These are phyloP conservation scores for Myocastor coypus DNA, from an alignment of 2,113 vertebrate species.

Conservation along the genomic window DNA sequence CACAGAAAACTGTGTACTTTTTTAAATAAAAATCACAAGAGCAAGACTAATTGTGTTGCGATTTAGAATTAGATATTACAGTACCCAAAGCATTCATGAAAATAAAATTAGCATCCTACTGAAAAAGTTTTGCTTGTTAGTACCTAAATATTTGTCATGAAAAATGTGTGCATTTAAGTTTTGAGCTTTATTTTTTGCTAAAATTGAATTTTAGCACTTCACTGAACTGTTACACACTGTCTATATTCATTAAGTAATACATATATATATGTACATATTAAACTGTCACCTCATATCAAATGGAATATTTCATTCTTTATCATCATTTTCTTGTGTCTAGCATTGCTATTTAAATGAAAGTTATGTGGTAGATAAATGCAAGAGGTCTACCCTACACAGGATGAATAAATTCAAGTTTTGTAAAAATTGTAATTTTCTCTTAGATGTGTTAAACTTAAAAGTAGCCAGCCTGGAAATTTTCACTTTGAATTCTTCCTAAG, in stretches of 20 bases:
- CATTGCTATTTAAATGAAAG: not conserved
- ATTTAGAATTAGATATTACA: not conserved
- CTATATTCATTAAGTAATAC: not conserved
- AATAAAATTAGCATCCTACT: conserved; percentile 22
- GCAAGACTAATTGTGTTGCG: not conserved
- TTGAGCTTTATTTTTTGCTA: not conserved
- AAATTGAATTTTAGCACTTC: too few species aligned
- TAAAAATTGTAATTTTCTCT: not conserved
- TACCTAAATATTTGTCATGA: not conserved
- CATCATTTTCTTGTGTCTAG: not conserved
- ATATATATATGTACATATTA: not conserved
- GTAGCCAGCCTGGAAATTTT: not conserved
- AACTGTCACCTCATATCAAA: not conserved
- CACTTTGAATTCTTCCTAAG: not conserved
- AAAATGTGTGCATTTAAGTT: conserved; percentile 10
- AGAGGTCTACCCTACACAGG: not conserved
- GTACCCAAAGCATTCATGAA: not conserved
- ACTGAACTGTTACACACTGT: not conserved
- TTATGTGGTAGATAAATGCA: not conserved
- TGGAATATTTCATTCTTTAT: not conserved
- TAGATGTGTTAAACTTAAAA: not conserved
- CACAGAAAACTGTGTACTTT: not conserved
- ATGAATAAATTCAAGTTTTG: not conserved
- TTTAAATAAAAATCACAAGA: not conserved
- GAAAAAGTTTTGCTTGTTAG: not conserved